Percentiles rank a stretch among this genome's conserved stretches.
Evolutionary conservation across 2,888 invertebrate genomes (phyloP).

Genomic region (Ichneumon xanthorius): DNA sequence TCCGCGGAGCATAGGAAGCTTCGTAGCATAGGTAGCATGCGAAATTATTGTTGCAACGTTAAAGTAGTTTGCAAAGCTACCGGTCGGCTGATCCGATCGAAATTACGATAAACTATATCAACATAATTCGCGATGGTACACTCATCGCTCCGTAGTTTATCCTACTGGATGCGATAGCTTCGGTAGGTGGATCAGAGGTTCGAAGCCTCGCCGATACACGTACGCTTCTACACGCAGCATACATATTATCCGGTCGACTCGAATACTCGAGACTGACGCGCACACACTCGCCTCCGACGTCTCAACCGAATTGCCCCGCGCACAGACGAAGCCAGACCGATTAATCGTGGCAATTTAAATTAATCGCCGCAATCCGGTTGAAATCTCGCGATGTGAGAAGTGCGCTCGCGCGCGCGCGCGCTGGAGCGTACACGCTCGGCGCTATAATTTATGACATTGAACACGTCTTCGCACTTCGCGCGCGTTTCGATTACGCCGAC

Average conservation of each 20-base stretch:
- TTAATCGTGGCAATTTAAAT: conserved; percentile 67
- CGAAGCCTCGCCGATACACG: conserved; percentile 22
- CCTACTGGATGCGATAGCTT: background rate
- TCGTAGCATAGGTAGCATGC: background rate
- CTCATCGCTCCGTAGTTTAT: conserved; percentile 35
- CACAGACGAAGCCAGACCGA: conserved; percentile 48
- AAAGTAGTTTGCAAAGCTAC: conserved; percentile 3
- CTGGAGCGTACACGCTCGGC: conserved; percentile 16
- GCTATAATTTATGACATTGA: conserved; percentile 62
- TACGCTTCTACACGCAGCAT: background rate
- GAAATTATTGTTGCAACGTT: background rate
- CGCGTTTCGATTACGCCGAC: conserved; percentile 39
- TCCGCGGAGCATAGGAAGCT: background rate
- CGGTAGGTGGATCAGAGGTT: conserved; percentile 26
- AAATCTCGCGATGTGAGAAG: conserved; percentile 63
- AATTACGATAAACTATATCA: conserved; percentile 4
- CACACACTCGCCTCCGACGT: conserved; percentile 26
- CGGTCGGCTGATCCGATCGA: background rate
- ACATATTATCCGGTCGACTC: background rate
- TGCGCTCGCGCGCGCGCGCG: background rate
- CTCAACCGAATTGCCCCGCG: conserved; percentile 36
- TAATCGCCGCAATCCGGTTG: conserved; percentile 69
- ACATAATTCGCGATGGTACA: conserved; percentile 6
- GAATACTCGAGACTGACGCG: background rate
- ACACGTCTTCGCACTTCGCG: background rate